Base-by-base conservation (phyloP, 2,797 vertebrate species). In the Poecilia velifera region DNA sequence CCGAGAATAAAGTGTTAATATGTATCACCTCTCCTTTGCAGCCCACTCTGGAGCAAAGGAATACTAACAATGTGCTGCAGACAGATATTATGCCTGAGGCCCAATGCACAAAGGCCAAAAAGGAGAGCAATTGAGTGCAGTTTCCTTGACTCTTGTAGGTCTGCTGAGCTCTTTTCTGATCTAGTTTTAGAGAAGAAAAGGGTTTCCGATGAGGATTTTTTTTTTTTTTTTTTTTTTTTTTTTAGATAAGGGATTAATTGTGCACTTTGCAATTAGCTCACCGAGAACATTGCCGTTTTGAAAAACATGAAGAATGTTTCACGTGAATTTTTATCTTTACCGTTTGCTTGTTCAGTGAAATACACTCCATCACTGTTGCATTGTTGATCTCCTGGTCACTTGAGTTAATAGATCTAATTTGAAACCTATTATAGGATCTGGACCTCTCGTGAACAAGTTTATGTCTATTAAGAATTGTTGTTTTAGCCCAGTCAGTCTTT, bases 1-100 rank as follows among this genome's bases (percentile, higher is more conserved):
- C 28, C 2, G 10, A 9, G 36, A 36, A 22, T 31, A 71, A n/a
- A 62, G 45, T n/a, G 75, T 72, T 75, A 76, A 83, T 73, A 76
- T 76, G 53, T 47, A 71, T 73, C 62, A 18, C 41, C 72, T 13
- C 55, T 31, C 1, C 76, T 81, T 77, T 72, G 64, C 73, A 39
- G 53, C 81, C 72, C 53, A 78, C 82, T 68, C 41, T 81, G 41
- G 28, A 31, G 59, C 46, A 64, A 16, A 53, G 43, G 74, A 79
- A 83, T 85, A 62, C 62, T 83, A 85, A 89, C 78, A 79, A 81
- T 16, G 57, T 20, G 77, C 66, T 78, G 57, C 80, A 85, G 76
- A 85, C 34, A 45, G 74, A 83, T 83, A 77, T 25, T 57, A 22
- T 84, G 80, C 88, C 79, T 73, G 59, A 77, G 49, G 80, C 66